These are phyloP conservation scores for Nixonia krombeini DNA, from an alignment of 1,140 invertebrate species.

Conservation along the genomic window DNA sequence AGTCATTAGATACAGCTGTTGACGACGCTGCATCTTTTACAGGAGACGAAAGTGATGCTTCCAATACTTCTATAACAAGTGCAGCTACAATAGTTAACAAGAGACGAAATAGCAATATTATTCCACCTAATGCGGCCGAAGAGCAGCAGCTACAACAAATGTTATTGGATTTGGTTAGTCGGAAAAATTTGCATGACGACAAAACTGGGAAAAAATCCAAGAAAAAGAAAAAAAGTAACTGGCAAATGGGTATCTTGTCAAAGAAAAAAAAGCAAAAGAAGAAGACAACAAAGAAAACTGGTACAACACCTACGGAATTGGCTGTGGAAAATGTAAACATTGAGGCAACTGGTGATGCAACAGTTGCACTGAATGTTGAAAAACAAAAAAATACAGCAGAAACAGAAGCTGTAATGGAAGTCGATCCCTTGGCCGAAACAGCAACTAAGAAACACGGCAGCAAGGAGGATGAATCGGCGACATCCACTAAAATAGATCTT, in stretches of 20 bases:
- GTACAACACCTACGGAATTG: background rate
- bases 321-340: background rate
- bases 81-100: conserved; percentile 7
- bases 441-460: background rate
- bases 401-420: background rate
- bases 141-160: conserved; percentile 29
- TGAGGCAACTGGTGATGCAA: background rate
- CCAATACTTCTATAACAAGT: conserved; percentile 48
- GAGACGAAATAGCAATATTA: conserved; percentile 8
- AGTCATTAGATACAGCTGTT: background rate
- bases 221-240: conserved; percentile 61
- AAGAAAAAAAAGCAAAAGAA: conserved; percentile 58
- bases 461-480: background rate
- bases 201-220: conserved; percentile 35
- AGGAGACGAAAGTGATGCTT: conserved; percentile 46
- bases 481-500: conserved; percentile 24
- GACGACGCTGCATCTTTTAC: conserved; percentile 25
- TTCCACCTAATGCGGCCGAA: conserved; percentile 1
- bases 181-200: conserved; percentile 15
- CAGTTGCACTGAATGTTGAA: background rate
- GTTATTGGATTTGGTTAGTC: conserved; percentile 19
- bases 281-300: conserved; percentile 9
- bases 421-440: background rate
- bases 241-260: conserved; percentile 61
- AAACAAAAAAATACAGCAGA: background rate